Conservation (phyloP, 2,888 invertebrate genomes). For the Hypercompe scribonia region DNA sequence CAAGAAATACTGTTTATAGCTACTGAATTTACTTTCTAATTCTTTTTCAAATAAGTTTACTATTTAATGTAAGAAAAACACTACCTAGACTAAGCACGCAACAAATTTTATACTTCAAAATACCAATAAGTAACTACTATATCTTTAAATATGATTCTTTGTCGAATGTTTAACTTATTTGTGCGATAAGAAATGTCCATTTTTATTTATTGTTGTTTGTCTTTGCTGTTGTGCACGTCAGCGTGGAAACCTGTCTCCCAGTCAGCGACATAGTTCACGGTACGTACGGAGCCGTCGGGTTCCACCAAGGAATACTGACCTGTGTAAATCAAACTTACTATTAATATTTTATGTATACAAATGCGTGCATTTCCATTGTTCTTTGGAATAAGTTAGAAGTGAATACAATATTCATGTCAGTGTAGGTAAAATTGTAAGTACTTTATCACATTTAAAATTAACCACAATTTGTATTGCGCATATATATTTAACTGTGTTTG, state of each 20-base stretch:
- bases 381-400: conserved; percentile 15
- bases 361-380: conserved; percentile 28
- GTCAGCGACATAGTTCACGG: conserved; percentile 91
- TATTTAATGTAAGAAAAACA: neutral
- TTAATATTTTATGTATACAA: neutral
- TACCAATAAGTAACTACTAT: neutral
- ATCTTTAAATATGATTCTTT: neutral
- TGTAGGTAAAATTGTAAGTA: neutral
- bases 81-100: neutral
- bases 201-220: conserved; percentile 75
- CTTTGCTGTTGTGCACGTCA: conserved; percentile 89
- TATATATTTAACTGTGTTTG: no score
- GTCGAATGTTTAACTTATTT: neutral
- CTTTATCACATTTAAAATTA: no score
- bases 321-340: conserved; percentile 48
- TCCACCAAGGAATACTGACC: conserved; percentile 89
- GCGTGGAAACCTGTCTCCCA: conserved; percentile 93
- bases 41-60: neutral
- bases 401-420: neutral
- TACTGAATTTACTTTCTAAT: neutral
- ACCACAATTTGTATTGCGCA: no score
- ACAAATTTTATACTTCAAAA: neutral
- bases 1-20: neutral
- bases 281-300: conserved; percentile 91
- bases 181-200: neutral